Evolutionary conservation across 2,888 invertebrate species (phyloP).

Genomic region (Eristalis pertinax): DNA sequence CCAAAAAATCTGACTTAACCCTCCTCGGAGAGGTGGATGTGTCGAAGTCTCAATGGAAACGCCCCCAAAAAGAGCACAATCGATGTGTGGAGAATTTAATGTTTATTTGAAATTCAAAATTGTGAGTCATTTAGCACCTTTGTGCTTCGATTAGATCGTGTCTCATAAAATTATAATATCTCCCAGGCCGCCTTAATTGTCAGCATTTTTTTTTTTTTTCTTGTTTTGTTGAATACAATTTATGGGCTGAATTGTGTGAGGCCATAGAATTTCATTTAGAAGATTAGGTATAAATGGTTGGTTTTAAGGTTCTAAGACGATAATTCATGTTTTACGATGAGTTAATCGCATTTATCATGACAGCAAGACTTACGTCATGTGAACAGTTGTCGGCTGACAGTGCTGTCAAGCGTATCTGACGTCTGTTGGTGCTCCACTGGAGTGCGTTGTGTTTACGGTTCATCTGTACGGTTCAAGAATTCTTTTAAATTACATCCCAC

Average conservation of each 20-base stretch:
- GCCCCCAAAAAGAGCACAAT: background rate
- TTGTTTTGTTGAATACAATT: background rate
- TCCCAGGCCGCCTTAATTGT: background rate
- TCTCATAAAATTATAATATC: background rate
- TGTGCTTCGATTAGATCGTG: background rate
- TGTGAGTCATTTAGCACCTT: conserved; percentile 1
- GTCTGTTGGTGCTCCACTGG: no score
- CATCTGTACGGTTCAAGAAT: no score
- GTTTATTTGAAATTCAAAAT: background rate
- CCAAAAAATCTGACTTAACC: background rate
- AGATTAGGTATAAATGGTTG: background rate
- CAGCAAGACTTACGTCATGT: background rate
- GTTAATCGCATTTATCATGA: background rate
- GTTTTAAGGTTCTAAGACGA: background rate
- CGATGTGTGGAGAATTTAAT: background rate
- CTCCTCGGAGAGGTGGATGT: background rate
- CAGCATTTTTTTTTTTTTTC: no score
- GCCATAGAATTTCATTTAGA: background rate
- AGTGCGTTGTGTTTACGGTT: no score
- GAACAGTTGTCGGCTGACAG: background rate
- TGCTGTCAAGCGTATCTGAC: background rate
- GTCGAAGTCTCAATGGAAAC: background rate
- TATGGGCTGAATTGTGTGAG: background rate
- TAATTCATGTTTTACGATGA: background rate
- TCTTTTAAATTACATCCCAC: no score